These are phyloP conservation scores for Naso thynnoides DNA, from an alignment of 2,797 vertebrate species.

Conservation along the genomic window DNA sequence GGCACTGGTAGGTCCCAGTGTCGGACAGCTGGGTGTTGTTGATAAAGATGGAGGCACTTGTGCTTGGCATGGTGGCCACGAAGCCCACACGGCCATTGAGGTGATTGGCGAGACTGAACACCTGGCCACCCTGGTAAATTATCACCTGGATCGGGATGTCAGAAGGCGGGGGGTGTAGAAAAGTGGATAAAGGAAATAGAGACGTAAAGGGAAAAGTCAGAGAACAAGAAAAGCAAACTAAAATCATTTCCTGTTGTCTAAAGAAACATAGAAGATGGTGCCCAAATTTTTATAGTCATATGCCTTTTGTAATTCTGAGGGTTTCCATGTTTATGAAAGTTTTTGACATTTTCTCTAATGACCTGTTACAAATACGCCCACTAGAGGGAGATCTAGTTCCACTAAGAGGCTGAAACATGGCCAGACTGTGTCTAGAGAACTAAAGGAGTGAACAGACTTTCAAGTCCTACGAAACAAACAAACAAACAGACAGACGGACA, in stretches of 20 bases:
- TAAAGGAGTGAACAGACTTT: conserved; percentile 26
- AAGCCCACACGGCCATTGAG: conserved; percentile 96
- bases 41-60: conserved; percentile 99
- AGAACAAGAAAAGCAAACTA: too few relatives aligned
- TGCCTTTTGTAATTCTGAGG: not conserved
- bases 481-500: conserved; percentile 45
- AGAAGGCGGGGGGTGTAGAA: not conserved
- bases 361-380: conserved; percentile 44
- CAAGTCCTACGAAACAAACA: conserved; percentile 31
- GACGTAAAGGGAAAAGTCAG: not conserved
- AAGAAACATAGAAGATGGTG: not conserved
- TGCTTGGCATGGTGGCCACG: conserved; percentile 96
- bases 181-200: not conserved
- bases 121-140: conserved; percentile 97
- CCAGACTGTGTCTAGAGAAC: conserved; percentile 10
- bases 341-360: not conserved
- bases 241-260: not conserved
- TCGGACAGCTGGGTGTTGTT: conserved; percentile 98
- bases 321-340: not conserved
- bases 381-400: conserved; percentile 73
- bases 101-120: conserved; percentile 93
- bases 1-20: conserved; percentile 98
- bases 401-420: not conserved
- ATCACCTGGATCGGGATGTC: conserved; percentile 88
- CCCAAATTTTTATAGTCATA: not conserved